A percentile compares a stretch with the other conserved stretches of the same genome.
Conservation (phyloP, 2,113 vertebrate genomes). For the Tonatia bakeri region DNA sequence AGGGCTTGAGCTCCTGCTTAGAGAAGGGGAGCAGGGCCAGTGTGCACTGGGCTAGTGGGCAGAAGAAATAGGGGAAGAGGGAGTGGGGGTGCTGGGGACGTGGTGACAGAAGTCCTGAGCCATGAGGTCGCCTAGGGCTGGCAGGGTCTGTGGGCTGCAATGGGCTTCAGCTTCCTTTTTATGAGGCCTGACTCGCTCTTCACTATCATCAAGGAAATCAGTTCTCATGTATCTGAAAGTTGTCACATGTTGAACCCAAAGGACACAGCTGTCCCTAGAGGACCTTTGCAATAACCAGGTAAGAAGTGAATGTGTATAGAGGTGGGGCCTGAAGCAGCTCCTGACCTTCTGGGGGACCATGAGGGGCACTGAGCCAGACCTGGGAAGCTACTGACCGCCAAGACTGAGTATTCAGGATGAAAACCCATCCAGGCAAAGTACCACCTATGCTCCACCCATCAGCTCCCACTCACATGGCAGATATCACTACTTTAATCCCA, state of each 20-base stretch:
- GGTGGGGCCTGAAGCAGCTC: not conserved
- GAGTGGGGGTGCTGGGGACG: not conserved
- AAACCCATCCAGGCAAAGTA: not conserved
- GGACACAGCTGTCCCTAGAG: not conserved
- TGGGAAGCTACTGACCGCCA: not conserved
- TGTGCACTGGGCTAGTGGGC: not conserved
- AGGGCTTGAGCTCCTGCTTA: not conserved
- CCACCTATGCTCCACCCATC: rapidly evolving
- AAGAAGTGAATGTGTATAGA: not conserved
- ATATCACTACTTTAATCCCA: not conserved
- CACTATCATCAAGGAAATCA: not conserved
- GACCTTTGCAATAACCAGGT: not conserved
- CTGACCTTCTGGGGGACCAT: not conserved
- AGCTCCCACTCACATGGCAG: rapidly evolving
- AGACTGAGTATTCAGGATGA: not conserved
- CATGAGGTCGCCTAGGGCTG: not conserved
- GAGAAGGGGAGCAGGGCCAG: not conserved
- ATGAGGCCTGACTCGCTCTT: not conserved
- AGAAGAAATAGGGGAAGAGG: not conserved
- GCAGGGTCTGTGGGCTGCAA: not conserved
- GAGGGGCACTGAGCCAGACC: not conserved
- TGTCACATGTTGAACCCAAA: not conserved
- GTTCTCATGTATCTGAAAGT: not conserved
- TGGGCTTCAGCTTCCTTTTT: not conserved
- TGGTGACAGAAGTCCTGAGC: not conserved